Conservation (phyloP, 1,140 invertebrate species). For the Drosophila murphyi region DNA sequence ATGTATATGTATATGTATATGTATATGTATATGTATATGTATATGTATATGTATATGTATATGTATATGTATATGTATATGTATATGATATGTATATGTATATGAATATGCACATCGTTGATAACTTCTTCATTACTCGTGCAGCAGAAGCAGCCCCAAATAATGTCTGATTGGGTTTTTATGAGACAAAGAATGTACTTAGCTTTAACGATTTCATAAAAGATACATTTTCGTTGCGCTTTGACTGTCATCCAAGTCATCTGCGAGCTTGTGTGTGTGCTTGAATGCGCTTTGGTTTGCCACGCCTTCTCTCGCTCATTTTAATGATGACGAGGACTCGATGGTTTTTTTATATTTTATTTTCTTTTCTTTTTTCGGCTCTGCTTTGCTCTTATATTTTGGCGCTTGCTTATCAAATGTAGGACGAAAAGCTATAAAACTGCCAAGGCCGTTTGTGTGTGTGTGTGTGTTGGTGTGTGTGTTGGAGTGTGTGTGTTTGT, state of each 20-base stretch:
- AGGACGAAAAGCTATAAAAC: conserved; percentile 32
- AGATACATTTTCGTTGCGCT: conserved; percentile 37
- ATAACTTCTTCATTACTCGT: conserved; percentile 40
- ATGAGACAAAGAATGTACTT: conserved; percentile 35
- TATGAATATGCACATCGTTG: neutral
- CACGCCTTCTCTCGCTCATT: conserved; percentile 31
- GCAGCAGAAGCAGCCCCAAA: neutral
- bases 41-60: neutral
- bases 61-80: conserved; percentile 1
- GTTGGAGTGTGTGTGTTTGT: neutral
- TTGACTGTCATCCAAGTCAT: conserved; percentile 36
- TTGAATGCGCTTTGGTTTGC: conserved; percentile 28
- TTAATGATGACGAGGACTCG: conserved; percentile 39
- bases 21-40: no score
- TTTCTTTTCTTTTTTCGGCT: neutral
- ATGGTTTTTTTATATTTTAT: neutral
- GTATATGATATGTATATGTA: conserved; percentile 8
- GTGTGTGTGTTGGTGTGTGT: conserved; percentile 9
- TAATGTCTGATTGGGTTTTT: conserved; percentile 41
- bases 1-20: no score
- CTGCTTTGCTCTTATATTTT: conserved; percentile 1
- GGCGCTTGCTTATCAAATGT: conserved; percentile 28
- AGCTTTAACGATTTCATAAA: conserved; percentile 51
- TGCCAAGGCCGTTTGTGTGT: conserved; percentile 18
- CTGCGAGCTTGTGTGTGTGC: conserved; percentile 4